Evolutionary conservation across 2,888 invertebrate genomes (phyloP), one percentile per base, ranked within the genome.

Genomic region (Limnephilus rhombicus): DNA sequence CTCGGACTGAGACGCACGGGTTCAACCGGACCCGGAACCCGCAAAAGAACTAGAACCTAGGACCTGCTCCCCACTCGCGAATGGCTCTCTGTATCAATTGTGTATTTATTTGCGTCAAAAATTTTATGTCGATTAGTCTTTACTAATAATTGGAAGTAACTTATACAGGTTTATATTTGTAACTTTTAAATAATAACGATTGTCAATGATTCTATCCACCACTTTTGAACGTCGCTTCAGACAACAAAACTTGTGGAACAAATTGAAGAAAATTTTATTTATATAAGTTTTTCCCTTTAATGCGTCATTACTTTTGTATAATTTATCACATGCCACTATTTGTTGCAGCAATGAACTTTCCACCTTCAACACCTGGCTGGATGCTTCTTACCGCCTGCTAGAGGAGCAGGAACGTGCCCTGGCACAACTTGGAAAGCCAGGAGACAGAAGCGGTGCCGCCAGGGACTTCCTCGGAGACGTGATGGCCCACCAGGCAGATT

Each of bases 401-500:
- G 98, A 98, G 94, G 98, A 98, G 94, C 98, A 98, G 95, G 99
- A 99, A 94, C 97, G 98, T 1, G 97, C 98, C 0, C 95, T 99
- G 9, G 98, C 98, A 15, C 98, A 98, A 94, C 95, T 98, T 94
- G 97, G 97, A 94, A 97, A 97, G 91, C 95, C 98, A 37, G 96
- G 97, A 85, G 98, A 98, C 94, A 89, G 91, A 53, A 97, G 97
- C 45, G 98, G 98, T 94, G 97, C 97, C n/a, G 98, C 98, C 9
- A 97, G 98, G 80, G 98, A 98, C 94, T 98, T 99, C 95, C 98
- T 99, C 53, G 98, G 98, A 93, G 99, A 99, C 95, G 98, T 99
- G 3, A 99, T 99, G 94, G 98, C 99, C 0, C 99, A 99, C 95
- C 99, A 99, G 95, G 99, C 99, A 0, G 99, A 99, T 95, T 96